Evolutionary conservation across 2,113 vertebrate genomes (phyloP).

Genomic region (Psophia crepitans): DNA sequence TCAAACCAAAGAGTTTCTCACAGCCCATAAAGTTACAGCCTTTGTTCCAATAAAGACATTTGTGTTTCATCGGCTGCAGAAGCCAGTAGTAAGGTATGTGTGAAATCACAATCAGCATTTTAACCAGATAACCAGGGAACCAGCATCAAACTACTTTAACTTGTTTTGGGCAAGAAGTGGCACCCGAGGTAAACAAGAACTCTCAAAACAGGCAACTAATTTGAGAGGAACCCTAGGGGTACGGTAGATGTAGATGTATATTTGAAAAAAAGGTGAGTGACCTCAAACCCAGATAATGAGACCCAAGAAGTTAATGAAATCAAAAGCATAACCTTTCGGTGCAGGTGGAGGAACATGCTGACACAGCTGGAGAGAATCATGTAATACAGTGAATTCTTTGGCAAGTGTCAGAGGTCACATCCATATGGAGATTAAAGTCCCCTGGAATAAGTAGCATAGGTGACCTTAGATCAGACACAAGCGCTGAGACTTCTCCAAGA

Average conservation of each 20-base stretch:
- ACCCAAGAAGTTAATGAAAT: constrained; percentile 58
- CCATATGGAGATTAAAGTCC: constrained; percentile 66
- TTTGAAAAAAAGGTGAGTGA: constrained; percentile 1
- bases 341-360: constrained; percentile 5
- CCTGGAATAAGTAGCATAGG: constrained; percentile 51
- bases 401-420: constrained; percentile 32
- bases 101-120: neutral
- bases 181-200: neutral
- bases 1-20: neutral
- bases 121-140: neutral
- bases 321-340: constrained; percentile 26
- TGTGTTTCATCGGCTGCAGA: neutral
- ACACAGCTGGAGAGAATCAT: constrained; percentile 36
- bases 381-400: constrained; percentile 51
- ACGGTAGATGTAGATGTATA: neutral
- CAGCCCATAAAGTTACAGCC: neutral
- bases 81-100: neutral
- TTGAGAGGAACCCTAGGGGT: neutral
- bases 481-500: neutral
- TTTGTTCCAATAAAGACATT: neutral
- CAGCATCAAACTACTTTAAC: neutral
- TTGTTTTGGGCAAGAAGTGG: neutral
- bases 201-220: neutral
- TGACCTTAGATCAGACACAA: constrained; percentile 65
- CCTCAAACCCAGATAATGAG: constrained; percentile 39